Evolutionary conservation across 1,140 invertebrate species (phyloP).

Genomic region (Drosophila nigromelanica): DNA sequence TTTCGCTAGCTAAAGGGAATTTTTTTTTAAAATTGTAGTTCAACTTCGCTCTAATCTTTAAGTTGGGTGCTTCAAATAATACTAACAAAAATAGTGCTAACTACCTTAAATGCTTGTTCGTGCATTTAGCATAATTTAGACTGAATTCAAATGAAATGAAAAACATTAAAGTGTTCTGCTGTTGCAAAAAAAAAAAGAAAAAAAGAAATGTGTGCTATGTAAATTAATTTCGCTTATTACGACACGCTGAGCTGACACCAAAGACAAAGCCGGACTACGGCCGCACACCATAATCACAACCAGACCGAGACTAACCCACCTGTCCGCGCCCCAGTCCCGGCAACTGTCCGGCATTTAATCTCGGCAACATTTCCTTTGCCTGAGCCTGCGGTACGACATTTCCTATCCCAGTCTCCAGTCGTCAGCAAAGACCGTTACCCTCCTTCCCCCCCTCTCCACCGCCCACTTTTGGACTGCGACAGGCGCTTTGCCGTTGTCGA

Average conservation of each 20-base stretch:
- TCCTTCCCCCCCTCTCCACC: background rate
- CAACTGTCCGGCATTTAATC: slow-evolving; percentile 70
- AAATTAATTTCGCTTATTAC: slow-evolving; percentile 74
- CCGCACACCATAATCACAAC: slow-evolving; percentile 58
- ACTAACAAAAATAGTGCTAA: background rate
- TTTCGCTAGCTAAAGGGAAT: slow-evolving; percentile 1
- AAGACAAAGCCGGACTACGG: slow-evolving; percentile 55
- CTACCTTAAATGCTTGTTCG: slow-evolving; percentile 16
- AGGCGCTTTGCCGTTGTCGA: slow-evolving; percentile 71
- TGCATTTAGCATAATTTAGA: slow-evolving; percentile 48
- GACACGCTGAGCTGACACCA: slow-evolving; percentile 42
- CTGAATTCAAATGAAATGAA: background rate
- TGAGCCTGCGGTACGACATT: slow-evolving; percentile 71
- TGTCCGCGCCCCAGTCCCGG: slow-evolving; percentile 35
- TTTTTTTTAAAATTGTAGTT: slow-evolving; percentile 1
- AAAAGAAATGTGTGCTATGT: slow-evolving; percentile 55
- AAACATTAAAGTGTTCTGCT: slow-evolving; percentile 13
- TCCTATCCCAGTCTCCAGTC: slow-evolving; percentile 37
- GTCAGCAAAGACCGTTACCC: background rate
- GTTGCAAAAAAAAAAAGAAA: slow-evolving; percentile 6
- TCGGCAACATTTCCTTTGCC: slow-evolving; percentile 74
- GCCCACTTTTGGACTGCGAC: slow-evolving; percentile 15
- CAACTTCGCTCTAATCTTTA: background rate
- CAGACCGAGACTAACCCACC: slow-evolving; percentile 52
- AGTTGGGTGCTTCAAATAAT: background rate